Conservation (phyloP, 2,113 vertebrate species). For the Myiopsitta monachus region DNA sequence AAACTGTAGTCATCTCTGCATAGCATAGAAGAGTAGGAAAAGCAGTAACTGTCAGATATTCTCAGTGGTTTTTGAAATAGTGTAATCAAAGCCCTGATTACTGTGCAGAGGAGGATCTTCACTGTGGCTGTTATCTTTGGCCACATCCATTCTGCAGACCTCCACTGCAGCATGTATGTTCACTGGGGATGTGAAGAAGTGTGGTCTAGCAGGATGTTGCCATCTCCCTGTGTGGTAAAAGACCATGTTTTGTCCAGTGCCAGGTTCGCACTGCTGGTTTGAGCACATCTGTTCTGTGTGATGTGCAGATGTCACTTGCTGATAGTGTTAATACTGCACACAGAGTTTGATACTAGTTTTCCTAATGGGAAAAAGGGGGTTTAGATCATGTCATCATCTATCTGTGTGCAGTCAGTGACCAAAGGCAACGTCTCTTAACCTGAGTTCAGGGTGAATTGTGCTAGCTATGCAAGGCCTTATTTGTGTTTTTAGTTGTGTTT, state of each 20-base stretch:
- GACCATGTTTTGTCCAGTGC: neutral
- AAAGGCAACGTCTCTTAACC: neutral
- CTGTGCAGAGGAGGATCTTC: neutral
- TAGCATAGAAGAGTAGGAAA: neutral
- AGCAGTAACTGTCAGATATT: neutral
- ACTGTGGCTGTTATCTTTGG: neutral
- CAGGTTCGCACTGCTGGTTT: neutral
- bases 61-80: neutral
- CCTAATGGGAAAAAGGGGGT: neutral
- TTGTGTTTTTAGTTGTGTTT: neutral
- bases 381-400: neutral
- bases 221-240: accelerated
- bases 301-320: neutral
- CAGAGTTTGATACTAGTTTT: neutral
- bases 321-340: accelerated
- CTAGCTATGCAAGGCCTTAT: neutral
- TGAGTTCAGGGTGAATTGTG: neutral
- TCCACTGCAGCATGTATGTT: accelerated
- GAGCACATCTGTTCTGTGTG: neutral
- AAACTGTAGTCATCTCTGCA: neutral
- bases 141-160: neutral
- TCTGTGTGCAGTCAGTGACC: neutral
- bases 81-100: neutral
- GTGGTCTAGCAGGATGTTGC: neutral
- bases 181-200: neutral